Conservation (phyloP, 2,797 vertebrate genomes). For the Hippoglossus hippoglossus region DNA sequence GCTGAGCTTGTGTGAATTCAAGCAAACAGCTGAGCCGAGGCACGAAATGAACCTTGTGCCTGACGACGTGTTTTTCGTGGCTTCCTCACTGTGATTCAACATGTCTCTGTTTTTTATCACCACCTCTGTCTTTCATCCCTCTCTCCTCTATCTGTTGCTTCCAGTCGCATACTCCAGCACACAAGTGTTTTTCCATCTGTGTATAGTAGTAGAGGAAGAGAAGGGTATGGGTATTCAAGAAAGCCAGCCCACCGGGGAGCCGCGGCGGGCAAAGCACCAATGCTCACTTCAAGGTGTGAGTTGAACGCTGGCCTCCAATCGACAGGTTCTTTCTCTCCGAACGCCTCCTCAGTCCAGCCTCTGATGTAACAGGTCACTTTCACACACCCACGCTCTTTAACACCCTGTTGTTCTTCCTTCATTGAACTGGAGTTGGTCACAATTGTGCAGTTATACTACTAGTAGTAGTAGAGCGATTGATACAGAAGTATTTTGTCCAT, state of each 20-base stretch:
- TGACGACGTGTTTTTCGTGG: slow-evolving; percentile 14
- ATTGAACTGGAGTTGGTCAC: slow-evolving; percentile 39
- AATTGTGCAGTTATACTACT: slow-evolving; percentile 6
- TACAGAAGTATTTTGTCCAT: slow-evolving; percentile 5
- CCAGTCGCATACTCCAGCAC: neutral
- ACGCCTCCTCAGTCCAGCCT: slow-evolving; percentile 56
- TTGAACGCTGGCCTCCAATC: slow-evolving; percentile 49
- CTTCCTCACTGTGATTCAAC: slow-evolving; percentile 19
- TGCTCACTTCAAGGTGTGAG: slow-evolving; percentile 52
- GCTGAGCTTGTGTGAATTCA: too few relatives aligned
- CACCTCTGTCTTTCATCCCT: slow-evolving; percentile 14
- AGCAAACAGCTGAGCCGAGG: slow-evolving; percentile 10
- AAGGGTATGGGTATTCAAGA: slow-evolving; percentile 25
- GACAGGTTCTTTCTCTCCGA: slow-evolving; percentile 35
- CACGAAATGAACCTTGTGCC: slow-evolving; percentile 21
- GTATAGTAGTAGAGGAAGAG: neutral
- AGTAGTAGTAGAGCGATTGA: slow-evolving; percentile 17
- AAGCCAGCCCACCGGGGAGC: slow-evolving; percentile 41
- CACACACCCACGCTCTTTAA: slow-evolving; percentile 60
- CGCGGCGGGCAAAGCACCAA: slow-evolving; percentile 29
- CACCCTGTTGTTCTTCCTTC: slow-evolving; percentile 43
- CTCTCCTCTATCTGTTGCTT: neutral
- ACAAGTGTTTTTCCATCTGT: neutral
- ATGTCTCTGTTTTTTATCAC: slow-evolving; percentile 30
- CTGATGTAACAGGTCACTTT: slow-evolving; percentile 67